These are phyloP conservation scores for Macrophya annulata DNA, from an alignment of 2,888 invertebrate species.

Conservation along the genomic window DNA sequence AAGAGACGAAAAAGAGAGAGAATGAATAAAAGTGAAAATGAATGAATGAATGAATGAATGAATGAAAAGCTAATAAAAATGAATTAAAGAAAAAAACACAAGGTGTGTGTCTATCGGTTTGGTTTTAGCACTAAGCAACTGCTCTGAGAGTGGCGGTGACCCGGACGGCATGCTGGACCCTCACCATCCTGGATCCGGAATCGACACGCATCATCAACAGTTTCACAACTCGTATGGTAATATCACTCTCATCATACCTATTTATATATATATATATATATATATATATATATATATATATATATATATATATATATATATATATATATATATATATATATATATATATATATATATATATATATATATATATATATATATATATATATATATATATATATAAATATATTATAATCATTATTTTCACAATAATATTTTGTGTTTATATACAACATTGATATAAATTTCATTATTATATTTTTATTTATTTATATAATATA, in stretches of 20 bases:
- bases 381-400: too few relatives aligned
- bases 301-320: too few relatives aligned
- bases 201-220: constrained; percentile 78
- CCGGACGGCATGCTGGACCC: constrained; percentile 79
- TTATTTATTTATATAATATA: background rate
- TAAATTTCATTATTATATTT: background rate
- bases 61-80: constrained; percentile 65
- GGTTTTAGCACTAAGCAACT: constrained; percentile 80
- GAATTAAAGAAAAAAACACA: constrained; percentile 71
- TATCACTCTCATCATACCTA: constrained; percentile 74
- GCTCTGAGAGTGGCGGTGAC: constrained; percentile 79
- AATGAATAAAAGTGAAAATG: background rate
- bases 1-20: background rate
- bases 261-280: background rate
- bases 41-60: background rate
- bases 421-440: too few relatives aligned
- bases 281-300: background rate
- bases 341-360: background rate
- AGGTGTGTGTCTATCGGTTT: constrained; percentile 80
- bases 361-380: too few relatives aligned
- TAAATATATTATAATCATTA: background rate
- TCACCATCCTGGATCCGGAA: constrained; percentile 78
- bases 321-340: background rate
- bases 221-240: constrained; percentile 80
- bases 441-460: too few relatives aligned